Conservation (phyloP, 1,140 invertebrate species). For the Coelopa frigida region DNA sequence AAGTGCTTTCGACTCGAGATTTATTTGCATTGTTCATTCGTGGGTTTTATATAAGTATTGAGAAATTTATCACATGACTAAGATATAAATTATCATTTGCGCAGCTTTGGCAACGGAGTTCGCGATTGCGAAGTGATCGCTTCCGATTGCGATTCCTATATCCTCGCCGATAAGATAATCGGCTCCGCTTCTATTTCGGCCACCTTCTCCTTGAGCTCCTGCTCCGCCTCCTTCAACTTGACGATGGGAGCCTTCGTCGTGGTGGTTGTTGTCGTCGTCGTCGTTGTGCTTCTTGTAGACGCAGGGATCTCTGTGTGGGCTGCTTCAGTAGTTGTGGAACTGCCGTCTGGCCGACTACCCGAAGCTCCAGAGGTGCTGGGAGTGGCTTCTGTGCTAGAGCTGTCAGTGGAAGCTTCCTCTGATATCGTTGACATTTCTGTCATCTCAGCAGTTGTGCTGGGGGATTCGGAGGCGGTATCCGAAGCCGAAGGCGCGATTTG, state of each 20-base stretch:
- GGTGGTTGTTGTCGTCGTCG: neutral
- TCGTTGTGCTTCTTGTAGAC: neutral
- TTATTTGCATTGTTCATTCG: too few species aligned
- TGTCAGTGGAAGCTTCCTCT: too few species aligned
- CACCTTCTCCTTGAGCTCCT: conserved; percentile 41
- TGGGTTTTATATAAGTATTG: too few species aligned
- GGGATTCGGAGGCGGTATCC: too few species aligned
- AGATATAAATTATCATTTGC: neutral
- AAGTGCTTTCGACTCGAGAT: too few species aligned
- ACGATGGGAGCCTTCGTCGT: conserved; percentile 21
- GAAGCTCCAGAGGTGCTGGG: neutral
- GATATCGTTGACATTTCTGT: too few species aligned
- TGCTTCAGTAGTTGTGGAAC: neutral
- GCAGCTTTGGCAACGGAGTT: neutral
- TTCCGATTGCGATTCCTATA: conserved; percentile 11
- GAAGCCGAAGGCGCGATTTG: too few species aligned
- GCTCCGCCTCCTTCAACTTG: conserved; percentile 32
- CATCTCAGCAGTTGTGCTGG: too few species aligned
- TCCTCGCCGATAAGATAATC: conserved; percentile 33
- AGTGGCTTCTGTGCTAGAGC: neutral
- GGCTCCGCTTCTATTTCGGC: conserved; percentile 42
- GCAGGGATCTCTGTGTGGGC: neutral
- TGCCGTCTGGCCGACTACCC: neutral
- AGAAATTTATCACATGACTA: conserved; percentile 10
- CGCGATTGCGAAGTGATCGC: neutral